Conservation (phyloP, 2,888 invertebrate species). For the Machimus atricapillus region DNA sequence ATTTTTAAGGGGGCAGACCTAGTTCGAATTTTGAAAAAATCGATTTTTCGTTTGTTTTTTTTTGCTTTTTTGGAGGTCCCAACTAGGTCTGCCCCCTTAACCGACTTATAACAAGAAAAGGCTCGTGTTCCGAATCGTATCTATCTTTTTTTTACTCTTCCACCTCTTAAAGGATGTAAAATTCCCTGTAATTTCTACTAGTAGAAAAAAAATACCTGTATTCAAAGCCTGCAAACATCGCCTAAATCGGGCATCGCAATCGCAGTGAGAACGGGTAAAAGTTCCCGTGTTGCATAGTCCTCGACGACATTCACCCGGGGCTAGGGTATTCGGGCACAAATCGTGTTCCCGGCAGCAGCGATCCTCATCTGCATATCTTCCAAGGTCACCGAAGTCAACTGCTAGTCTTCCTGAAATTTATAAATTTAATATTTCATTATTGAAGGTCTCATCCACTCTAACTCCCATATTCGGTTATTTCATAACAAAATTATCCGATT, state of each 20-base stretch:
- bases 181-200: too few species aligned
- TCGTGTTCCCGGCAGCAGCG: slow-evolving; percentile 73
- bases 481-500: neutral
- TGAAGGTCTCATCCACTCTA: neutral
- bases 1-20: too few species aligned
- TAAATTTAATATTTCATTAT: neutral
- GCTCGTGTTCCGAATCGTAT: too few species aligned
- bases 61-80: too few species aligned
- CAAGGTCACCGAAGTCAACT: slow-evolving; percentile 60
- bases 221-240: slow-evolving; percentile 72
- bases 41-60: too few species aligned
- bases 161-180: too few species aligned
- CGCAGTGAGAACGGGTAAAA: slow-evolving; percentile 76
- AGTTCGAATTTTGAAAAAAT: too few species aligned
- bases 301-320: slow-evolving; percentile 68
- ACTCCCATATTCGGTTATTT: neutral
- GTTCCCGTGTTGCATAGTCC: slow-evolving; percentile 74
- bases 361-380: slow-evolving; percentile 28
- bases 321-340: slow-evolving; percentile 70
- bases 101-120: too few species aligned
- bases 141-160: too few species aligned
- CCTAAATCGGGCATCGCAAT: slow-evolving; percentile 76
- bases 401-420: slow-evolving; percentile 66
- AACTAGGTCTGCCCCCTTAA: too few species aligned
- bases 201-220: slow-evolving; percentile 58